A percentile compares a stretch with the other conserved stretches of the same genome.
phyloP scores from a whole-genome alignment of 2,113 vertebrate genomes.

The Empidonax traillii region DNA sequence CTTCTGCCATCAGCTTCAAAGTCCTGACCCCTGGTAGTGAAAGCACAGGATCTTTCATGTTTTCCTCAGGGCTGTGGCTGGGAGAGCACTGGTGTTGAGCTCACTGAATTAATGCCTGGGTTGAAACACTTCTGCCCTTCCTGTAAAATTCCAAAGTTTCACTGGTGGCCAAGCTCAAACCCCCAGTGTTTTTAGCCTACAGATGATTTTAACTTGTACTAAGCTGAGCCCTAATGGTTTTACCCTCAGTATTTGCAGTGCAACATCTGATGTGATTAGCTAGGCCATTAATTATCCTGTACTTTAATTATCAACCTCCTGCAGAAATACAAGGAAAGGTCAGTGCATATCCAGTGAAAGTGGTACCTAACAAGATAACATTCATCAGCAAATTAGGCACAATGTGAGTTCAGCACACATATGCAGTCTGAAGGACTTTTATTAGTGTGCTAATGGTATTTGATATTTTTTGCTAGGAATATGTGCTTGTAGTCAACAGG shows the following conservation, averaged over 20 bases:
- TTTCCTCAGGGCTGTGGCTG: neutral
- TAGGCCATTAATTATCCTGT: conserved; percentile 49
- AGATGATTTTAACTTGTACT: neutral
- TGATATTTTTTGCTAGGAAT: neutral
- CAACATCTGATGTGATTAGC: conserved; percentile 38
- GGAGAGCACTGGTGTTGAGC: neutral
- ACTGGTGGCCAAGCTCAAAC: neutral
- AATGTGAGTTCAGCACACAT: neutral
- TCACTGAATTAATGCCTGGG: neutral
- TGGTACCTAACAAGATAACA: neutral
- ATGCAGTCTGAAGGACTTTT: neutral
- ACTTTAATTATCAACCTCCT: conserved; percentile 15
- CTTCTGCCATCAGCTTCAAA: neutral
- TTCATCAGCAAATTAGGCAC: conserved; percentile 49
- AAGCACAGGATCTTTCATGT: neutral
- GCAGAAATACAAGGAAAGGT: conserved; percentile 41
- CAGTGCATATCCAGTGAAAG: neutral
- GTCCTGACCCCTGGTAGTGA: neutral
- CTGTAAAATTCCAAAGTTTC: neutral
- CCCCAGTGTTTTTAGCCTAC: neutral
- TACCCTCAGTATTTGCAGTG: neutral
- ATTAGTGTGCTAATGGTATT: neutral
- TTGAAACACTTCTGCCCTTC: neutral
- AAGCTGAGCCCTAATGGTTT: conserved; percentile 15
- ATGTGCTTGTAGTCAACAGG: neutral